Evolutionary conservation across 2,797 vertebrate species (phyloP), one percentile per base, ranked within the genome.

Genomic region (Carduelis carduelis): DNA sequence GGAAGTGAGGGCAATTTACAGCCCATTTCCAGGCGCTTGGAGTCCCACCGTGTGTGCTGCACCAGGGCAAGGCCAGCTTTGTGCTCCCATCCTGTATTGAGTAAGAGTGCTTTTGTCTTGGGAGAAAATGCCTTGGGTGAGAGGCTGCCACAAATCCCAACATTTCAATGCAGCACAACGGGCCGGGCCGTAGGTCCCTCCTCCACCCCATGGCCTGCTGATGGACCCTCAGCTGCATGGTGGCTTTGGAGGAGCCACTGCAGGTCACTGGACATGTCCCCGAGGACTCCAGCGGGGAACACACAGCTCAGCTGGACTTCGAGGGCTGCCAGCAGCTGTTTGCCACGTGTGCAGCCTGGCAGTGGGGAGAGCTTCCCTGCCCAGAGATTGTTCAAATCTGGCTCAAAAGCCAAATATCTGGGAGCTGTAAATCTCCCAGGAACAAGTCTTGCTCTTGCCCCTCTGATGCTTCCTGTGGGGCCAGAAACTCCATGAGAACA

Each of bases 21-120:
- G 49, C 64, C 64, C 71, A 12, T 80, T 84, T 72, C 66, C 77
- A 82, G 63, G 78, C 80, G 9, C 34, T 79, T 9, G 32, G 74
- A 86, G 66, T 35, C 66, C 91, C 35, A 6, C 50, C 5, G 2
- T 10, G 60, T 71, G 93, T 43, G 70, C 83, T 22, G 75, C 71
- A 91, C 46, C 53, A 85, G 53, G 68, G 64, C 81, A 78, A 44
- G 43, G 60, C 92, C 71, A 28, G 55, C 74, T 95, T 89, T 93
- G 81, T 84, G 86, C 83, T 84, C 85, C 66, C 83, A 93, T 91
- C 91, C 93, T 89, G 91, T 91, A 12, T 96, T 96, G 94, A 93
- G 93, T 41, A 96, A 96, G 84, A 92, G 60, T 30, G 77, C 92
- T 74, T 97, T 95, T 97, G 94, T 96, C 68, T 95, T 43, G 68